Evolutionary conservation across 2,888 invertebrate species (phyloP).

Genomic region (Drosophila barbarae): DNA sequence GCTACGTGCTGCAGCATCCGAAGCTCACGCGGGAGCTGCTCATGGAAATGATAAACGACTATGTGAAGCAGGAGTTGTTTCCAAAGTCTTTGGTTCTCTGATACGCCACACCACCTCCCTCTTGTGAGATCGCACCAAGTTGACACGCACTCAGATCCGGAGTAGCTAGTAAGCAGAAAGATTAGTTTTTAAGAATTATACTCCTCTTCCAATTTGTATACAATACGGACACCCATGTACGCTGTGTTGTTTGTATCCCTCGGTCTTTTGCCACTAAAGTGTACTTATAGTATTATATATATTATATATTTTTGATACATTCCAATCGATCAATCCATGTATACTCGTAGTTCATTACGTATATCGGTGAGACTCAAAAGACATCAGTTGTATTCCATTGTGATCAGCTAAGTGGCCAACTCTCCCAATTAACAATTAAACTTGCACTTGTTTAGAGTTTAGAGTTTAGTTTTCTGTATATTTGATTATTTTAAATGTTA

Average conservation of each 20-base stretch:
- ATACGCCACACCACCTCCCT: constrained; percentile 57
- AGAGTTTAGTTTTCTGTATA: constrained; percentile 62
- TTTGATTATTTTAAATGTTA: constrained; percentile 64
- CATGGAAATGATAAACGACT: constrained; percentile 89
- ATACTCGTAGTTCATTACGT: constrained; percentile 45
- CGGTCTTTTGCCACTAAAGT: constrained; percentile 62
- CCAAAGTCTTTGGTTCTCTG: constrained; percentile 86
- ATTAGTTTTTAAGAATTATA: constrained; percentile 37
- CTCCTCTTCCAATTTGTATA: constrained; percentile 53
- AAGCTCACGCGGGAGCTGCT: constrained; percentile 83
- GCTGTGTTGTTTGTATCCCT: constrained; percentile 19
- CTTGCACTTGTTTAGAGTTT: constrained; percentile 50
- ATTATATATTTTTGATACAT: constrained; percentile 57
- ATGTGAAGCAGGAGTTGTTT: constrained; percentile 89
- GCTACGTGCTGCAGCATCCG: constrained; percentile 84
- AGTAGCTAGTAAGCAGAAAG: constrained; percentile 47
- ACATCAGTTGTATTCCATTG: constrained; percentile 52
- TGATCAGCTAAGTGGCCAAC: constrained; percentile 69
- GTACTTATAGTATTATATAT: constrained; percentile 77
- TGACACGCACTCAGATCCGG: constrained; percentile 53
- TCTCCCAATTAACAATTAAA: constrained; percentile 53
- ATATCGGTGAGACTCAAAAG: constrained; percentile 42
- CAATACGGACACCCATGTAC: constrained; percentile 20
- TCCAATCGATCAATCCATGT: constrained; percentile 51
- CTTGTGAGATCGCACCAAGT: constrained; percentile 53